These are phyloP conservation scores for Paracentrotus lividus DNA, from an alignment of 53 echinoderm and acorn worm species.

Conservation along the genomic window DNA sequence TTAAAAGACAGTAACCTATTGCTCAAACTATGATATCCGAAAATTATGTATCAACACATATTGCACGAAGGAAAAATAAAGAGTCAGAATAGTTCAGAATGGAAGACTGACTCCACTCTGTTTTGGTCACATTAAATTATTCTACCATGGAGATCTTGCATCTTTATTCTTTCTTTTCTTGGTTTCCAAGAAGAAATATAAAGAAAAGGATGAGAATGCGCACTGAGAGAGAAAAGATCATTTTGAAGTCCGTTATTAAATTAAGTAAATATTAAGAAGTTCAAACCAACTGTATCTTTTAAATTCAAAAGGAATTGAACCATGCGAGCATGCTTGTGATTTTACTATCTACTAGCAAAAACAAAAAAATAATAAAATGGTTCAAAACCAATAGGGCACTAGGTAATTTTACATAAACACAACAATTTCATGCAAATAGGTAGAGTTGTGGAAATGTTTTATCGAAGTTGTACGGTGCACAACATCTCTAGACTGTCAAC, in stretches of 20 bases:
- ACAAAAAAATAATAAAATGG: not conserved
- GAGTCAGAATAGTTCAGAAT: not conserved
- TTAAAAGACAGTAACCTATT: too few relatives aligned
- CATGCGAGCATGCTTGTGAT: constrained; percentile 25
- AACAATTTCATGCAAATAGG: not conserved
- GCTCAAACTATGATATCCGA: too few relatives aligned
- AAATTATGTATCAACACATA: not conserved
- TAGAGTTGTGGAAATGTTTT: too few relatives aligned
- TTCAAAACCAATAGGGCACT: not conserved
- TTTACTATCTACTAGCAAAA: not conserved
- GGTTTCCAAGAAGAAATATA: too few relatives aligned
- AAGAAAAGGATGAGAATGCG: too few relatives aligned
- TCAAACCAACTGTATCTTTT: not conserved
- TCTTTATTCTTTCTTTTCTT: too few relatives aligned
- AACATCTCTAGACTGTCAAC: too few relatives aligned
- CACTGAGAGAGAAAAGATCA: too few relatives aligned
- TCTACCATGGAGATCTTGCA: not conserved
- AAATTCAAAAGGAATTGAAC: not conserved
- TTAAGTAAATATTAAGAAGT: too few relatives aligned
- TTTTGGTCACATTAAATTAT: not conserved
- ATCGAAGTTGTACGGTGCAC: too few relatives aligned
- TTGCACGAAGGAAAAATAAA: not conserved
- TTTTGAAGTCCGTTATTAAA: too few relatives aligned
- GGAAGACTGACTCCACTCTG: not conserved
- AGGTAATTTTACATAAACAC: not conserved